Percentiles rank a stretch among this genome's conserved stretches.
Conservation (phyloP, 2,888 invertebrate genomes). For the Tiphia femorata region DNA sequence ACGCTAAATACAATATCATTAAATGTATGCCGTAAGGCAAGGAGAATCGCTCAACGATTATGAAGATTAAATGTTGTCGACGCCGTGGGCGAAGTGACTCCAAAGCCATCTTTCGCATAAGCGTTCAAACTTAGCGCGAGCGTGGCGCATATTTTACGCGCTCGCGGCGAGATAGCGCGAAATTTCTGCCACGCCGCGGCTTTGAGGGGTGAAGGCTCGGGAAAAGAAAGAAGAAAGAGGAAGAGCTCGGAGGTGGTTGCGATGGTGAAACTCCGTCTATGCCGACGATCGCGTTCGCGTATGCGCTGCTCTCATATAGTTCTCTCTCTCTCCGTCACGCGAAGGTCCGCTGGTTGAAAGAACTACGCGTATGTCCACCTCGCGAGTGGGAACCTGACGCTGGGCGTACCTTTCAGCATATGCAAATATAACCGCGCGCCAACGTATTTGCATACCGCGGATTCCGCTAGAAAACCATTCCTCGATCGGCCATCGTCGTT, state of each 20-base stretch:
- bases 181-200: no score
- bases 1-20: no score
- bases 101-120: no score
- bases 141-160: no score
- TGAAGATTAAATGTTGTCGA: no score
- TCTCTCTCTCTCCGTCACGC: not conserved
- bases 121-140: no score
- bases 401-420: conserved; percentile 41
- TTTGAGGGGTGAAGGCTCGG: not conserved
- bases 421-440: conserved; percentile 48
- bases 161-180: no score
- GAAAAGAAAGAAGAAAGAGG: not conserved
- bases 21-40: no score
- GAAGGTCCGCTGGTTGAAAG: not conserved
- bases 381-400: conserved; percentile 4
- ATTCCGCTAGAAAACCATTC: conserved; percentile 47
- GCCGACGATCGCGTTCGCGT: not conserved
- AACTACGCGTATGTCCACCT: not conserved
- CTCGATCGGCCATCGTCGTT: conserved; percentile 43
- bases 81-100: no score
- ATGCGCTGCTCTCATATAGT: not conserved
- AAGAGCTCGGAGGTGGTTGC: no score
- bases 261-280: no score
- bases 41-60: no score
- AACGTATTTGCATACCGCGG: conserved; percentile 52